Evolutionary conservation across 2,113 vertebrate species (phyloP), one percentile per base, ranked within the genome.

Genomic region (Oryzias curvinotus): DNA sequence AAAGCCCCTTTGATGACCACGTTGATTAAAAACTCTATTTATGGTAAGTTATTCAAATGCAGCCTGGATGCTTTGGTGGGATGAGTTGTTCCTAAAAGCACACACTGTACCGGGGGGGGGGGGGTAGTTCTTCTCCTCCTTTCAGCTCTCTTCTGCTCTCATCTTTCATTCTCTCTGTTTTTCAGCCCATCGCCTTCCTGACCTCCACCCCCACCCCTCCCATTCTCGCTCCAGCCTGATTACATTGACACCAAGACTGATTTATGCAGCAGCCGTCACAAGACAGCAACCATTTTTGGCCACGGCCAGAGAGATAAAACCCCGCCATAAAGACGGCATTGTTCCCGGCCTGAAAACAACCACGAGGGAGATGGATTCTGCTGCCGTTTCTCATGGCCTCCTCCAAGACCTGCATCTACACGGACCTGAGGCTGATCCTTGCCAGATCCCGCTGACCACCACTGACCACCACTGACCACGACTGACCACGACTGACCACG

Each of bases 191-290:
- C 55, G 57, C 66, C 77, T 64, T 61, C 67, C 47, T 65, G 59
- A 73, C 63, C 58, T 77, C 62, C 14, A 57, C 71, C 42, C 42
- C 61, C 44, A 75, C 61, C 57, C 36, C 57, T 57, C 59, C 28
- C 65, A 2, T 45, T 81, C 75, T 72, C 73, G 46, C 51, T 61
- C 65, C 57, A 17, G 42, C 46, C 61, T 25, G 19, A 66, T 58
- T 71, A 52, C 53, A 48, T 58, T 68, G 77, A 73, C 71, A 73
- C 68, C 76, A 62, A 75, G 83, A 81, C 71, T 81, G 86, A 89
- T 91, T 89, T 85, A 88, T 85, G 83, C 78, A 74, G 77, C 71
- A 83, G 83, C 83, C 83, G 83, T 86, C 79, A 78, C 83, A 83
- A 87, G 82, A 83, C 79, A 63, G 67, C 81, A 71, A 84, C 81